phyloP scores from a whole-genome alignment of 2,888 invertebrate species.

The Acanthococcus lagerstroemiae region DNA sequence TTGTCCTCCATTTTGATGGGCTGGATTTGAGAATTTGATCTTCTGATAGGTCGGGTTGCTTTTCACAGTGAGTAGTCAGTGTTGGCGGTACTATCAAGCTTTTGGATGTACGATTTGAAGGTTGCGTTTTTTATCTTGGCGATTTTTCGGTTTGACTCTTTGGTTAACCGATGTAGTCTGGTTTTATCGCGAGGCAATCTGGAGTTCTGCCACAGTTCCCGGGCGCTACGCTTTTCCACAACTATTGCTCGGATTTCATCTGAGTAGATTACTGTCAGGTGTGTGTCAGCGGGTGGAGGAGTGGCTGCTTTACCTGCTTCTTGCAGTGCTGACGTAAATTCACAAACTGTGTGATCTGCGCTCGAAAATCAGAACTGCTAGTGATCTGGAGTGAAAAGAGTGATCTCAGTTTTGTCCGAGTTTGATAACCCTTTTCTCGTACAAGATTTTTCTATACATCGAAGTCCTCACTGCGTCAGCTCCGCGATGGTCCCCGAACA shows the following conservation, averaged over 20 bases:
- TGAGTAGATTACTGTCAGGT: neutral
- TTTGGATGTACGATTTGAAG: neutral
- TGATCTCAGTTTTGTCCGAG: too few species aligned
- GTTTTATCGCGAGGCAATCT: neutral
- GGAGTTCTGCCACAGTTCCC: neutral
- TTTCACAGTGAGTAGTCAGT: slow-evolving; percentile 38
- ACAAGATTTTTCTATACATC: too few species aligned
- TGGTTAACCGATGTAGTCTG: neutral
- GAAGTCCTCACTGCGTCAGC: too few species aligned
- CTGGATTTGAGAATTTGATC: slow-evolving; percentile 23
- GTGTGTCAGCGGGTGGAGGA: neutral
- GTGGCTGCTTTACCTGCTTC: too few species aligned
- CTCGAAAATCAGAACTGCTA: too few species aligned
- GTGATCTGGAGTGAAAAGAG: too few species aligned
- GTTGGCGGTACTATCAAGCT: neutral
- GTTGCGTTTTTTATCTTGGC: neutral
- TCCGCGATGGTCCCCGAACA: too few species aligned
- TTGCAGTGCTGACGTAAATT: too few species aligned
- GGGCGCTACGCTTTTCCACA: neutral
- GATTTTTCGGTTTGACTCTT: neutral
- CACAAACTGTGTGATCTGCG: too few species aligned
- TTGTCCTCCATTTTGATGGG: slow-evolving; percentile 33
- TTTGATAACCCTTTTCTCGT: too few species aligned
- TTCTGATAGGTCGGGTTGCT: slow-evolving; percentile 34
- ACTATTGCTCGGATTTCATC: neutral